Evolutionary conservation across 2,113 vertebrate genomes (phyloP).

Genomic region (Eulemur rufifrons): DNA sequence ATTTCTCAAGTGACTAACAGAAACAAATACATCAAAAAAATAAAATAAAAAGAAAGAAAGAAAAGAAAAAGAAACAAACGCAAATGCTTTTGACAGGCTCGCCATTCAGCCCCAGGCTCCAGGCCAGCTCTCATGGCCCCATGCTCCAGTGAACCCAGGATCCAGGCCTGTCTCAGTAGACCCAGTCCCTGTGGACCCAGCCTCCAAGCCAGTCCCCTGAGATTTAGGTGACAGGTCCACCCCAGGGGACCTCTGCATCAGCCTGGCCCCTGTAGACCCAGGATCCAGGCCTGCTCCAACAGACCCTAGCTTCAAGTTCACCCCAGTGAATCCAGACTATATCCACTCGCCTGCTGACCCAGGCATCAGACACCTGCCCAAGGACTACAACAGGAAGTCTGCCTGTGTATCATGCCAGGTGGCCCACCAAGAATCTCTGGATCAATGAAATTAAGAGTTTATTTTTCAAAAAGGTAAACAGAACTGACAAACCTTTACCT

Average conservation of each 20-base stretch:
- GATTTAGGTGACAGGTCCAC: background rate
- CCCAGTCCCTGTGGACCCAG: background rate
- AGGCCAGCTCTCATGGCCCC: background rate
- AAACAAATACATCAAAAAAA: background rate
- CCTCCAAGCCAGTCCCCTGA: background rate
- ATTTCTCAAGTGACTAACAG: background rate
- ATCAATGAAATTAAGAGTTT: background rate
- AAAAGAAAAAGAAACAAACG: background rate
- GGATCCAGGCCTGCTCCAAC: background rate
- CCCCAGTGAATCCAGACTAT: background rate
- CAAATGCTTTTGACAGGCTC: background rate
- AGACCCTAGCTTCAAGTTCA: background rate
- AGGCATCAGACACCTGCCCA: background rate
- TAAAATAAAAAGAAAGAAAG: too few species aligned
- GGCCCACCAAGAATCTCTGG: background rate
- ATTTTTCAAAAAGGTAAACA: background rate
- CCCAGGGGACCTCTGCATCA: background rate
- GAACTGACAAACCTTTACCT: background rate
- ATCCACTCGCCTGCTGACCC: background rate
- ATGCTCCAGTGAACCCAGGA: background rate
- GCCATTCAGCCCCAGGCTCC: background rate
- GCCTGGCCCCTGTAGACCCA: background rate
- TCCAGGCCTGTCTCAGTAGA: background rate
- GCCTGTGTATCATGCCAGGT: background rate
- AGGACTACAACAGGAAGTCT: background rate